Evolutionary conservation across 35 echinoderm and acorn worm species (phyloP).

Genomic region (Eucidaris tribuloides): DNA sequence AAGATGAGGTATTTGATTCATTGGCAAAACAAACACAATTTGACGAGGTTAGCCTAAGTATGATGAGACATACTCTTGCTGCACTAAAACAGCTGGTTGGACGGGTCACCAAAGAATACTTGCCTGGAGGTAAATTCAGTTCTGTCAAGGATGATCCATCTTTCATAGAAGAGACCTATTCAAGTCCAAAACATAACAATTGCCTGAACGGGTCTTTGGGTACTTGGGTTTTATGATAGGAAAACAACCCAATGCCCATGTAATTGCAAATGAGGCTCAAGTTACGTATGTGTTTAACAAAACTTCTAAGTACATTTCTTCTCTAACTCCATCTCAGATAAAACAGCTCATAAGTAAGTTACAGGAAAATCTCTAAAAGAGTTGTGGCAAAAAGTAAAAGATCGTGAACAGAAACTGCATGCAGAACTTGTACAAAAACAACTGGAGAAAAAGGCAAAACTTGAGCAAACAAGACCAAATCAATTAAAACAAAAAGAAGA

Average conservation of each 20-base stretch:
- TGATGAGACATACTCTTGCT: background rate
- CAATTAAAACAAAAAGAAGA: constrained; percentile 27
- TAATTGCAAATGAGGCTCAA: constrained; percentile 37
- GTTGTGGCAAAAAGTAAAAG: background rate
- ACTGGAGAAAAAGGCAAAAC: background rate
- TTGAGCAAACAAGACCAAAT: background rate
- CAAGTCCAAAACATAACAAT: constrained; percentile 13
- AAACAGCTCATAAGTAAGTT: too few relatives aligned
- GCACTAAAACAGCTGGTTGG: background rate
- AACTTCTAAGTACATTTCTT: constrained; percentile 29
- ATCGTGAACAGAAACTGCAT: too few relatives aligned
- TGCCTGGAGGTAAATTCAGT: background rate
- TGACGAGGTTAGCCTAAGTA: background rate
- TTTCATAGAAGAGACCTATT: background rate
- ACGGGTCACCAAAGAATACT: background rate
- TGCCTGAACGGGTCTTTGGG: constrained; percentile 12
- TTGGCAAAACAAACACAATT: background rate
- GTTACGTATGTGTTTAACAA: constrained; percentile 47
- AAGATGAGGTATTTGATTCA: background rate
- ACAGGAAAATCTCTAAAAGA: too few relatives aligned
- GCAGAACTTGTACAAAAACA: constrained; percentile 1
- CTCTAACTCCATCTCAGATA: background rate
- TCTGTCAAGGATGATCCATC: background rate
- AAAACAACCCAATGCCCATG: constrained; percentile 10
- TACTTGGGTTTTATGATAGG: constrained; percentile 16